phyloP scores from a whole-genome alignment of 2,113 vertebrate genomes.

The Puffinus mauretanicus region DNA sequence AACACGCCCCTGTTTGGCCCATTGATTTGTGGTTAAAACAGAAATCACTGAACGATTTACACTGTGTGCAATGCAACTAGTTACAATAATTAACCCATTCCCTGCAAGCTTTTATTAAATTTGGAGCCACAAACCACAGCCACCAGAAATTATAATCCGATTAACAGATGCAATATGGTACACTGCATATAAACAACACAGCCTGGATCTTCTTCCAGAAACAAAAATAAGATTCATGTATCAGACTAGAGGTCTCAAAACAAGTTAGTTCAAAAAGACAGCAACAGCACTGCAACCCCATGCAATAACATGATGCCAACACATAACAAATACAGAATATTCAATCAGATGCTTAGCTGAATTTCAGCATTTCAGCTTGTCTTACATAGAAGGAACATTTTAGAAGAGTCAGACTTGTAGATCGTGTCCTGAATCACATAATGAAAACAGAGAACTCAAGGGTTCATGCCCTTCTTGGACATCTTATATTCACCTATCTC shows the following conservation, averaged over 20 bases:
- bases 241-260: neutral
- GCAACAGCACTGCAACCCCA: neutral
- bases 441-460: neutral
- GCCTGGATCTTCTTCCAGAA: neutral
- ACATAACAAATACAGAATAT: neutral
- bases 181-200: neutral
- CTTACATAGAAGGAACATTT: neutral
- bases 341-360: neutral
- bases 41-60: neutral
- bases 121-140: neutral
- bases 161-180: neutral
- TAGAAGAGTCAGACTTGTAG: neutral
- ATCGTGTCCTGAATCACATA: neutral
- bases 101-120: neutral
- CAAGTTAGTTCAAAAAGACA: neutral
- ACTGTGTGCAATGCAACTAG: neutral
- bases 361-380: neutral
- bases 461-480: neutral
- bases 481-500: neutral
- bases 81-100: neutral
- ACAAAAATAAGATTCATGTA: neutral
- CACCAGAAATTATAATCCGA: neutral
- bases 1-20: neutral
- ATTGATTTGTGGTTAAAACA: neutral
- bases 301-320: fast-evolving